phyloP scores from a whole-genome alignment of 2,888 invertebrate species.

The Phyllotreta cruciferae region DNA sequence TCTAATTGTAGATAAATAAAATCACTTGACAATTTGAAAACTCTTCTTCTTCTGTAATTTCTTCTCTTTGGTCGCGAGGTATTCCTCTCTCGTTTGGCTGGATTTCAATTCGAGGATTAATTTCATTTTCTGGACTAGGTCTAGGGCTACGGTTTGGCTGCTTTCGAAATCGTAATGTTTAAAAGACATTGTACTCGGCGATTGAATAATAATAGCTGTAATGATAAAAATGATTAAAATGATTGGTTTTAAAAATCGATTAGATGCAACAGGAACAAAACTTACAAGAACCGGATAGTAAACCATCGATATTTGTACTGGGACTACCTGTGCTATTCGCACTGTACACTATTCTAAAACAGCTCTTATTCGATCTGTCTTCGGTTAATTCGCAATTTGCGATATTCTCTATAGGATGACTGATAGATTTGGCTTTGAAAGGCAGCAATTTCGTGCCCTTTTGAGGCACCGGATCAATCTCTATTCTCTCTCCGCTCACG shows the following conservation, averaged over 20 bases:
- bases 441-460: conserved; percentile 68
- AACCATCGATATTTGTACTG: conserved; percentile 20
- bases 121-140: conserved; percentile 87
- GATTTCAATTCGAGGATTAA: conserved; percentile 84
- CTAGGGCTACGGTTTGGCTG: conserved; percentile 75
- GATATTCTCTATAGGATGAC: conserved; percentile 85
- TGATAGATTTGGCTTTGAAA: conserved; percentile 76
- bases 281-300: conserved; percentile 22
- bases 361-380: conserved; percentile 74
- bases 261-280: not conserved
- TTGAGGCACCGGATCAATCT: conserved; percentile 83
- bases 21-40: conserved; percentile 35
- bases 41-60: conserved; percentile 64
- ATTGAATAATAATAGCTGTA: conserved; percentile 49
- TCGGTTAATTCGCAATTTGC: conserved; percentile 87
- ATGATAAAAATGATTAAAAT: conserved; percentile 21
- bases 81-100: conserved; percentile 82
- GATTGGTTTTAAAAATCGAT: not conserved
- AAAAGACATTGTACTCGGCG: conserved; percentile 67
- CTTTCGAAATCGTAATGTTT: conserved; percentile 91
- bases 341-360: conserved; percentile 75
- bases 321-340: conserved; percentile 18
- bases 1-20: conserved; percentile 6
- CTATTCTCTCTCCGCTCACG: conserved; percentile 88
- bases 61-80: conserved; percentile 79